Base-by-base conservation (phyloP, 2,797 vertebrate genomes). In the Enteromius paludinosus region DNA sequence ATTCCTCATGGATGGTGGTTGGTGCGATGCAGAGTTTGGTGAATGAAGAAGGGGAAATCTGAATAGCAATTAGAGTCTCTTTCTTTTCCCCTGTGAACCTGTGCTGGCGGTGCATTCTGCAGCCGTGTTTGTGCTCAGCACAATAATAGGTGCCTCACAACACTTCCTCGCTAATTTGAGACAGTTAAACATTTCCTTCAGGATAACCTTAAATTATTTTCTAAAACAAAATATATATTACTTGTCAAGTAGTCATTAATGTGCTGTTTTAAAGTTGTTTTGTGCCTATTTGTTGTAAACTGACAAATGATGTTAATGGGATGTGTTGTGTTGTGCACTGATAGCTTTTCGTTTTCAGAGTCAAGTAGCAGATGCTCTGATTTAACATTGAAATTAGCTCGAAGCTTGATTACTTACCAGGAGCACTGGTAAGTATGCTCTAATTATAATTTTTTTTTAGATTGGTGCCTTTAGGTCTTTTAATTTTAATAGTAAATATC, bases 391-490 rank as follows among this genome's bases (percentile, higher is more conserved):
- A 87, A 88, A 90, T 90, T 86, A 88, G 89, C 91, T 86, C 82
- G 77, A 89, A 85, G 90, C 83, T 49, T 88, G 85, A 92, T 91
- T 92, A 87, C 87, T 89, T 86, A 88, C 61, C 56, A 61, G 77
- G 84, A 86, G 78, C 79, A 79, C 71, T 68, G 83, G 87, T 87
- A 86, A 88, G 45, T 47, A 71, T 83, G 43, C 66, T 70, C 81
- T 93, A 84, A 87, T 90, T 88, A 43, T 33, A 86, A 23, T 88
- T 38, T 9, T 38, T 35, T 91, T 87, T 73, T 45, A 87, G 81
- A 88, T 88, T 89, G 73, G 71, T 43, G 72, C 87, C 78, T 25
- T 45, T 25, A 86, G 87, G 82, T 73, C 52, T 73, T 87, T 79
- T 68, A 81, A 74, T 86, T 65, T 81, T 80, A 77, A 84, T 54